Evolutionary conservation across 2,113 vertebrate genomes (phyloP).

Genomic region (Melanocharis versteri): DNA sequence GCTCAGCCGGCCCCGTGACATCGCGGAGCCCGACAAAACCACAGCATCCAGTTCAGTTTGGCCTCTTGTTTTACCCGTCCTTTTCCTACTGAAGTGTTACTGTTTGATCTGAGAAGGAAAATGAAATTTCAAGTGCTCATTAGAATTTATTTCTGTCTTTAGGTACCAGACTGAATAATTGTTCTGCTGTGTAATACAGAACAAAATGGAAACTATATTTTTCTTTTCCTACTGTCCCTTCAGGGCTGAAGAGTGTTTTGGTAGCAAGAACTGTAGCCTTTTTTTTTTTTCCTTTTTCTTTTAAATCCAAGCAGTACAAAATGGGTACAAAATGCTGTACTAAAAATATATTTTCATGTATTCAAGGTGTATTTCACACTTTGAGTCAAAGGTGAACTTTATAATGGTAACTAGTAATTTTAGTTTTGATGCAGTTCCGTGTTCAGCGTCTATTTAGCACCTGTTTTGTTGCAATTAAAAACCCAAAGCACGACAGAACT

Average conservation of each 20-base stretch:
- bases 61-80: accelerated
- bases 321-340: background rate
- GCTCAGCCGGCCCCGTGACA: accelerated
- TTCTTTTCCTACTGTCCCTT: background rate
- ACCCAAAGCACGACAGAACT: background rate
- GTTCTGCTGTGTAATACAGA: background rate
- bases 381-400: background rate
- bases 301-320: too few species aligned
- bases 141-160: background rate
- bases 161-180: background rate
- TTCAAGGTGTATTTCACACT: background rate
- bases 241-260: background rate
- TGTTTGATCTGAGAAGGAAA: accelerated
- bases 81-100: accelerated
- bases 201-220: background rate
- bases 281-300: too few species aligned
- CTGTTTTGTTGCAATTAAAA: background rate
- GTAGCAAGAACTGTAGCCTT: background rate
- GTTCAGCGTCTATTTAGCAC: background rate
- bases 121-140: accelerated
- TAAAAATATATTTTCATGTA: background rate
- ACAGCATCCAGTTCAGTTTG: accelerated
- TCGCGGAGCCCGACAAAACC: accelerated
- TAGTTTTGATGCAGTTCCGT: background rate
- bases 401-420: background rate